Base-by-base conservation (phyloP, 2,113 vertebrate species). In the Sapajus apella region DNA sequence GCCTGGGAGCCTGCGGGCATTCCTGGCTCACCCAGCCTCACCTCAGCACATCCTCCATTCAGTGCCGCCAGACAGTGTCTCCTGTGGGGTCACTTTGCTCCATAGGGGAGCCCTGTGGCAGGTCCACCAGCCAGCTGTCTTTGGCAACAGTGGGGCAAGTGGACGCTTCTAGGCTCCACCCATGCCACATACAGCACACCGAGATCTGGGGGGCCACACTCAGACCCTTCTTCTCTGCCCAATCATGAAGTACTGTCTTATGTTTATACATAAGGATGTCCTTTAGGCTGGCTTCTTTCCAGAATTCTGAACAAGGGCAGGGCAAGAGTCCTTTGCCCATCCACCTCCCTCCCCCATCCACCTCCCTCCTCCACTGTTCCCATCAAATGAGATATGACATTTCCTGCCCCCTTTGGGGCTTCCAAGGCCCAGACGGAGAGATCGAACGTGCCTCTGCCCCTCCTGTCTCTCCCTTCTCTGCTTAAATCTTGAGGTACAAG, bases 241-340 rank as follows among this genome's bases (percentile, higher is more conserved):
- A 64, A 0, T 43, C 32, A 52, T 3, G 1, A 56, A 30, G 3
- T 12, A 32, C 61, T 82, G 18, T 11, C 52, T 32, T 1, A 0
- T 10, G 40, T 83, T 72, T 35, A 43, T 14, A 32, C n/a, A 30
- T 0, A 66, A 50, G 20, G 25, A 21, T 0, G 0, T 23, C 75
- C 40, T 73, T 76, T 35, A 37, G 64, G 18, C 72, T 21, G 21
- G 37, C 32, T 18, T 72, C 92, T 92, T 76, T 37, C 47, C 47
- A 50, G 76, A 27, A 2, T 84, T 52, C n/a, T 17, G 1, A 82
- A 43, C 3, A 21, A 84, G 32, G 43, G 4, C 23, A 37, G 45
- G 27, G 13, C 45, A 27, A 43, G 35, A 40, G 25, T 77, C 43
- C 30, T 66, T 56, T 1, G 21, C 30, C 2, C 61, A 14, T 64